Evolutionary conservation across 2,113 vertebrate genomes (phyloP).

Genomic region (Synodontis membranacea): DNA sequence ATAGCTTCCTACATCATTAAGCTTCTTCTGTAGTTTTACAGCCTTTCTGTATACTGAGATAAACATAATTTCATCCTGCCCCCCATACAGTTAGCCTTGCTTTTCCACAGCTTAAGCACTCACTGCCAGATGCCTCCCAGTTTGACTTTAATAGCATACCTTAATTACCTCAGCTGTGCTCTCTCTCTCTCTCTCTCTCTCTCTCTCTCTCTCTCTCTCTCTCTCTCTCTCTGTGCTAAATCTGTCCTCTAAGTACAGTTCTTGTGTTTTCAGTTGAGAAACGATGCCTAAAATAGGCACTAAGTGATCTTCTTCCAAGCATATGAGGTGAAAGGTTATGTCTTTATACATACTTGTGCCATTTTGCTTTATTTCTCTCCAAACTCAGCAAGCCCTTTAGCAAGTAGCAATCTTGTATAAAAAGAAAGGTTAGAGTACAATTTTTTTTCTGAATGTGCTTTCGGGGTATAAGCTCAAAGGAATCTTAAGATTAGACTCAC

Average conservation of each 20-base stretch:
- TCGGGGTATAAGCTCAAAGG: neutral
- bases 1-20: conserved; percentile 45
- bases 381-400: neutral
- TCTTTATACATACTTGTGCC: neutral
- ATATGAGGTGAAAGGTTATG: conserved; percentile 42
- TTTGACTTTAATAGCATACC: conserved; percentile 54
- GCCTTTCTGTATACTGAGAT: conserved; percentile 6
- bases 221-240: conserved; percentile 37
- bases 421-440: neutral
- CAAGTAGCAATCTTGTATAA: conserved; percentile 6
- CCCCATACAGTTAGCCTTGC: conserved; percentile 44
- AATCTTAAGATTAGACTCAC: neutral
- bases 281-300: conserved; percentile 41
- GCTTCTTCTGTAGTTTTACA: conserved; percentile 14
- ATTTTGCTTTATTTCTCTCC: neutral
- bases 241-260: conserved; percentile 53
- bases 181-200: conserved; percentile 16
- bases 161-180: conserved; percentile 45
- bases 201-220: conserved; percentile 14
- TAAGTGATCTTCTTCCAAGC: conserved; percentile 25
- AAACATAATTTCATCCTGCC: conserved; percentile 35
- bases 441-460: neutral
- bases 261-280: conserved; percentile 43
- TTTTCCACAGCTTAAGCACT: conserved; percentile 37
- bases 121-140: conserved; percentile 47